phyloP scores from a whole-genome alignment of 2,113 vertebrate species.

The Carettochelys insculpta region DNA sequence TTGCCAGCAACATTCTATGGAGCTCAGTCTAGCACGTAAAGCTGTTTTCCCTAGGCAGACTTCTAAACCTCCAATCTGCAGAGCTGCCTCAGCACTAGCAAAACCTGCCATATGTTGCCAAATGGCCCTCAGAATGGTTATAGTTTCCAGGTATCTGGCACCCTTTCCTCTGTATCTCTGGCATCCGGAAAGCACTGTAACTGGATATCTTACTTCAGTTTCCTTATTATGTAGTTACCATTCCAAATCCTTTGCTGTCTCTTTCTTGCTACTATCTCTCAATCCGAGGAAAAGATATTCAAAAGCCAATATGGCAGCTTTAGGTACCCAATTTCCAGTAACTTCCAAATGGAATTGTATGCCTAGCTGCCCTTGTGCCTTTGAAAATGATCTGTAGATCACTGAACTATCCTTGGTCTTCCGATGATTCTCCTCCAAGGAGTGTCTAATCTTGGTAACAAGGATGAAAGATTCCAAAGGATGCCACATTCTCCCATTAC shows the following conservation, averaged over 20 bases:
- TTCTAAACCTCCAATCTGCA: background rate
- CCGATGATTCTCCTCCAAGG: background rate
- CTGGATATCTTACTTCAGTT: background rate
- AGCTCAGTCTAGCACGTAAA: background rate
- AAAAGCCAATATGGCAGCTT: background rate
- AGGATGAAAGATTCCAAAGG: background rate
- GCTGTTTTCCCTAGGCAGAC: background rate
- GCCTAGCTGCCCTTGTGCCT: background rate
- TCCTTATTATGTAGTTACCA: background rate
- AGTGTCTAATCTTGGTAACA: background rate
- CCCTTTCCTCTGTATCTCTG: background rate
- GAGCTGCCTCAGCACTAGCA: background rate
- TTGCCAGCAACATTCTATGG: too few species aligned
- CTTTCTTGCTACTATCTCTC: background rate
- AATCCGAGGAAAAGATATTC: background rate
- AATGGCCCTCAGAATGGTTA: background rate
- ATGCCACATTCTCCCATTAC: background rate
- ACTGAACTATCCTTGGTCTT: background rate
- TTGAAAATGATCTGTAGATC: background rate
- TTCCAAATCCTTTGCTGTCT: background rate
- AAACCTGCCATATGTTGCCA: background rate
- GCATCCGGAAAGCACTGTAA: background rate
- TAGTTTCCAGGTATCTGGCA: background rate
- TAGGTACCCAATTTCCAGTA: background rate
- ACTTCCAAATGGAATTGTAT: background rate